A percentile compares a stretch with the other conserved stretches of the same genome.
Conservation (phyloP, 2,888 invertebrate genomes). For the Automeris io region DNA sequence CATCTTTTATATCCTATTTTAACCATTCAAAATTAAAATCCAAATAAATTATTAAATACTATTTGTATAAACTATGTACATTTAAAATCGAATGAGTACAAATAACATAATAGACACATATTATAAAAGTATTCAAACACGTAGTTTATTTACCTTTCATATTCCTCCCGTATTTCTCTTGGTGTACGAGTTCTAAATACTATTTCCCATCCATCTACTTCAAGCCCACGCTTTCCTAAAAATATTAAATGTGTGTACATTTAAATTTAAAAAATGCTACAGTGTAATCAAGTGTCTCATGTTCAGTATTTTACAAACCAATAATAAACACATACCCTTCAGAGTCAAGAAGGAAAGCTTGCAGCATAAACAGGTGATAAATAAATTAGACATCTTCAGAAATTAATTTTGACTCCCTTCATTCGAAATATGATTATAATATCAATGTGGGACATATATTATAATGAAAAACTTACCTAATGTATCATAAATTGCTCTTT, state of each 20-base stretch:
- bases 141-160: slow-evolving; percentile 81
- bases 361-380: too few relatives aligned
- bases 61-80: not conserved
- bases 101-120: too few relatives aligned
- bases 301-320: too few relatives aligned
- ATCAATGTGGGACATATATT: not conserved
- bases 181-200: slow-evolving; percentile 94
- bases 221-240: slow-evolving; percentile 91
- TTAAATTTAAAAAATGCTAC: too few relatives aligned
- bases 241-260: too few relatives aligned
- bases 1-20: too few relatives aligned
- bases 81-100: too few relatives aligned
- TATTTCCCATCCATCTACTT: slow-evolving; percentile 97
- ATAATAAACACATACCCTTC: too few relatives aligned
- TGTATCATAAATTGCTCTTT: slow-evolving; percentile 95
- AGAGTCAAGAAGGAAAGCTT: too few relatives aligned
- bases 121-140: not conserved
- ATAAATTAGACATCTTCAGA: too few relatives aligned
- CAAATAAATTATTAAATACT: not conserved
- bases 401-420: slow-evolving; percentile 5
- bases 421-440: slow-evolving; percentile 4
- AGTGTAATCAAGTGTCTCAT: too few relatives aligned
- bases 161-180: slow-evolving; percentile 97
- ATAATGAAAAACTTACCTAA: slow-evolving; percentile 48
- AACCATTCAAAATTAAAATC: too few relatives aligned